These are phyloP conservation scores for Hermodice carunculata DNA, from an alignment of 2,888 invertebrate species.

Conservation along the genomic window DNA sequence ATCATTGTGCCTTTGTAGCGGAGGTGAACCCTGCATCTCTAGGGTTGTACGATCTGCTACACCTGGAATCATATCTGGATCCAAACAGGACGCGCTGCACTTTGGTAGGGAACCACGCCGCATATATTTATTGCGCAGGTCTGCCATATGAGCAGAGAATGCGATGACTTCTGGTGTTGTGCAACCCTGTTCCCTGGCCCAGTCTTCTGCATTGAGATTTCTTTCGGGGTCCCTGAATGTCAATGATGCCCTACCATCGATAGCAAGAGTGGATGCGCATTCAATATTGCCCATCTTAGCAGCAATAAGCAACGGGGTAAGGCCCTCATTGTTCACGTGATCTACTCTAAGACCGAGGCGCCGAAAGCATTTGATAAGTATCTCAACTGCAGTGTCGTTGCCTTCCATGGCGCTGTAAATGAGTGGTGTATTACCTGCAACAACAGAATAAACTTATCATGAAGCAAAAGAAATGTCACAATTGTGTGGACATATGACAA, in stretches of 20 bases:
- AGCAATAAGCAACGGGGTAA: slow-evolving; percentile 61
- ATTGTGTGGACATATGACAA: too few relatives aligned
- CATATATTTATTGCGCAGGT: neutral
- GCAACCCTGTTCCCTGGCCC: slow-evolving; percentile 58
- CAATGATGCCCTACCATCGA: slow-evolving; percentile 61
- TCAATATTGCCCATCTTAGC: slow-evolving; percentile 60
- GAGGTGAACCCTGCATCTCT: too few relatives aligned
- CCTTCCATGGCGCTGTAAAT: slow-evolving; percentile 63
- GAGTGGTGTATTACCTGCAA: slow-evolving; percentile 64
- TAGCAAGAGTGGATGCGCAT: slow-evolving; percentile 61
- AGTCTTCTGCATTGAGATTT: slow-evolving; percentile 58
- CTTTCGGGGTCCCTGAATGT: slow-evolving; percentile 50
- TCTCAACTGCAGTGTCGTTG: slow-evolving; percentile 63
- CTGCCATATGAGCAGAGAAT: slow-evolving; percentile 30
- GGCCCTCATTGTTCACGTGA: slow-evolving; percentile 59
- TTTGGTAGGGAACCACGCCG: neutral
- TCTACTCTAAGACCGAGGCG: slow-evolving; percentile 64
- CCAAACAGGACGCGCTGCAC: neutral
- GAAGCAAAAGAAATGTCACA: too few relatives aligned
- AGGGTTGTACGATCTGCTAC: too few relatives aligned
- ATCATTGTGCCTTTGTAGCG: slow-evolving; percentile 7
- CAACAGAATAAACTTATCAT: neutral
- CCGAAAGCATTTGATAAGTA: slow-evolving; percentile 62
- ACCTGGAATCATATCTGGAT: neutral
- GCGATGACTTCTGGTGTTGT: slow-evolving; percentile 52